Evolutionary conservation across 1,140 invertebrate genomes (phyloP).

Genomic region (Eriocheir sinensis): DNA sequence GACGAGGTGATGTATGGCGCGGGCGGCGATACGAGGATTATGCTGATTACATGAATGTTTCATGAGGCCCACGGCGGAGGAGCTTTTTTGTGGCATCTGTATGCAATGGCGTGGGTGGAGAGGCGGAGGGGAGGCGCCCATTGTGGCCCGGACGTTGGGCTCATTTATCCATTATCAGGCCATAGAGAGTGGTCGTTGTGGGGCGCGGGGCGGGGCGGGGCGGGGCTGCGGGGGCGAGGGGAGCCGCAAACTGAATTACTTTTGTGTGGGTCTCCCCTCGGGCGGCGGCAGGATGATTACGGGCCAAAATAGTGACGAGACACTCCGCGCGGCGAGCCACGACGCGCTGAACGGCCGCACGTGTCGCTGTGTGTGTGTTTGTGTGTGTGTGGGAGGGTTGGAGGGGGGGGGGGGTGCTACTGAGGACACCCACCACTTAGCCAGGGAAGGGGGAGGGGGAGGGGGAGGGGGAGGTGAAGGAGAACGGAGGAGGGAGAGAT

Average conservation of each 20-base stretch:
- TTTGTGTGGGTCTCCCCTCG: conserved; percentile 48
- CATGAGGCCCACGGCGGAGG: conserved; percentile 66
- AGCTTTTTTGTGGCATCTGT: conserved; percentile 73
- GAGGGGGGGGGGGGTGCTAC: background rate
- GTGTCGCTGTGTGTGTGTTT: background rate
- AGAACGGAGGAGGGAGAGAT: background rate
- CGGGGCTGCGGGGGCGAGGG: background rate
- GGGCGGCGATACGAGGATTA: conserved; percentile 69
- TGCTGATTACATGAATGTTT: conserved; percentile 77
- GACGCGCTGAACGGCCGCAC: background rate
- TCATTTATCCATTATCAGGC: conserved; percentile 74
- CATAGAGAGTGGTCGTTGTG: conserved; percentile 53
- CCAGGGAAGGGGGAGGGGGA: background rate
- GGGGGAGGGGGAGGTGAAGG: too few species aligned
- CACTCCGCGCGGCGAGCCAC: background rate
- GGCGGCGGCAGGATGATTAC: conserved; percentile 23
- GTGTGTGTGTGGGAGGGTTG: background rate
- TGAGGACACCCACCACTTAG: background rate
- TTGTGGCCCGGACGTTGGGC: conserved; percentile 61
- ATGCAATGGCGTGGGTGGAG: conserved; percentile 76
- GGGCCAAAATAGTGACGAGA: conserved; percentile 31
- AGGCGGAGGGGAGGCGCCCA: conserved; percentile 51
- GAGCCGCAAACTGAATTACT: conserved; percentile 50
- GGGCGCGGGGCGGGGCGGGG: background rate
- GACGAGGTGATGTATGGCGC: conserved; percentile 57